Evolutionary conservation across 23 tunicate species (phyloP).

Genomic region (Ascidia mentula): DNA sequence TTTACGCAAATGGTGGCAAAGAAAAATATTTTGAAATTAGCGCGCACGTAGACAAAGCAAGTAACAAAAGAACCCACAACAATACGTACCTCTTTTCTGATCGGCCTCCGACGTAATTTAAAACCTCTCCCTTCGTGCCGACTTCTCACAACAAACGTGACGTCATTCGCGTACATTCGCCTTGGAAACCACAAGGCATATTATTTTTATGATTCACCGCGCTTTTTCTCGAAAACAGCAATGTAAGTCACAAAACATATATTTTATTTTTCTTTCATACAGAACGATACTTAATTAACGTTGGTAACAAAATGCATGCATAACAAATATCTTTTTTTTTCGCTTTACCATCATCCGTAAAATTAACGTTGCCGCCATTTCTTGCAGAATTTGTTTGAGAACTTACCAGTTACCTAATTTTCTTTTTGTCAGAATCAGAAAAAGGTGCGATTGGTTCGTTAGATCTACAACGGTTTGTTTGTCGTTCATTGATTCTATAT

Average conservation of each 20-base stretch:
- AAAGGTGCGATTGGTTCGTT: too few relatives aligned
- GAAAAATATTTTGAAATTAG: background rate
- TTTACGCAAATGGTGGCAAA: too few relatives aligned
- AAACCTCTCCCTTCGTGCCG: background rate
- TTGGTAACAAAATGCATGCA: background rate
- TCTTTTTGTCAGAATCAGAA: too few relatives aligned
- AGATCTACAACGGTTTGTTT: too few relatives aligned
- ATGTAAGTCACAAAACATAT: background rate
- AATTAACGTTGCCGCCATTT: background rate
- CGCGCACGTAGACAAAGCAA: background rate
- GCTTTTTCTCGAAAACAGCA: background rate
- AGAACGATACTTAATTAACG: background rate
- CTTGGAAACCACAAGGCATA: background rate
- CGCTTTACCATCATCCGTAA: background rate
- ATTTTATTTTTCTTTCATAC: background rate
- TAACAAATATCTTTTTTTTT: background rate
- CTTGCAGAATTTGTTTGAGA: too few relatives aligned
- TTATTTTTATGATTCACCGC: background rate
- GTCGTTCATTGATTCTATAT: too few relatives aligned
- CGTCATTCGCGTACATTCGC: slow-evolving; percentile 7
- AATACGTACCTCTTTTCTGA: background rate
- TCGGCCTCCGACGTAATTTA: background rate
- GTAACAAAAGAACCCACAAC: background rate
- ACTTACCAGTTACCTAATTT: too few relatives aligned
- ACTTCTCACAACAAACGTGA: background rate